Evolutionary conservation across 2,888 invertebrate species (phyloP).

Genomic region (Dynastes maya): DNA sequence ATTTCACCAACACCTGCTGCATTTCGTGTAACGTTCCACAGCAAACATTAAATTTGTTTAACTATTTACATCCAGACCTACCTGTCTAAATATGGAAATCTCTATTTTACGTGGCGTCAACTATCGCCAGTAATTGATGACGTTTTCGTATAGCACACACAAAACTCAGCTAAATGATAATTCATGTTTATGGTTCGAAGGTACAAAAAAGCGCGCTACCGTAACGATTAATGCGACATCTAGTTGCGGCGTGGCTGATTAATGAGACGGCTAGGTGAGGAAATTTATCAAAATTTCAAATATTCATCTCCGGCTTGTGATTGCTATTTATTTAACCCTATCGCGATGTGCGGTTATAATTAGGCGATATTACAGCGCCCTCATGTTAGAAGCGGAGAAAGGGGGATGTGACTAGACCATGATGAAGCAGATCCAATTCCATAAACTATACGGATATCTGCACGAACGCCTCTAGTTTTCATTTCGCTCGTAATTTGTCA

Average conservation of each 20-base stretch:
- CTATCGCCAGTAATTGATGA: slow-evolving; percentile 1
- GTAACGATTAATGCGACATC: slow-evolving; percentile 13
- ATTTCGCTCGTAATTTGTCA: slow-evolving; percentile 35
- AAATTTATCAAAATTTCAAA: slow-evolving; percentile 49
- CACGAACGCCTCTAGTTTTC: neutral
- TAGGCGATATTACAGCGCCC: slow-evolving; percentile 37
- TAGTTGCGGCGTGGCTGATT: slow-evolving; percentile 25
- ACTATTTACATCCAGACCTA: neutral
- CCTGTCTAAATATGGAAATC: no score
- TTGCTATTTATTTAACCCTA: slow-evolving; percentile 49
- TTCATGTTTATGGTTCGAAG: neutral
- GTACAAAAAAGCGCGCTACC: neutral
- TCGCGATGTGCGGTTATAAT: slow-evolving; percentile 38
- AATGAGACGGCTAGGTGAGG: slow-evolving; percentile 36
- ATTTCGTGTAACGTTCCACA: no score
- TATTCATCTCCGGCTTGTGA: slow-evolving; percentile 40
- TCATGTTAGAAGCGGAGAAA: neutral
- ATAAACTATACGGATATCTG: neutral
- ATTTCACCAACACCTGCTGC: no score
- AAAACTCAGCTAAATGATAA: neutral
- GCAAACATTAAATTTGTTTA: neutral
- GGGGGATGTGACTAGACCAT: neutral
- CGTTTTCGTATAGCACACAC: neutral
- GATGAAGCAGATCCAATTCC: neutral
- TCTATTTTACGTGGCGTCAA: neutral